phyloP scores from a whole-genome alignment of 2,888 invertebrate genomes.

The Pollenia amentaria region DNA sequence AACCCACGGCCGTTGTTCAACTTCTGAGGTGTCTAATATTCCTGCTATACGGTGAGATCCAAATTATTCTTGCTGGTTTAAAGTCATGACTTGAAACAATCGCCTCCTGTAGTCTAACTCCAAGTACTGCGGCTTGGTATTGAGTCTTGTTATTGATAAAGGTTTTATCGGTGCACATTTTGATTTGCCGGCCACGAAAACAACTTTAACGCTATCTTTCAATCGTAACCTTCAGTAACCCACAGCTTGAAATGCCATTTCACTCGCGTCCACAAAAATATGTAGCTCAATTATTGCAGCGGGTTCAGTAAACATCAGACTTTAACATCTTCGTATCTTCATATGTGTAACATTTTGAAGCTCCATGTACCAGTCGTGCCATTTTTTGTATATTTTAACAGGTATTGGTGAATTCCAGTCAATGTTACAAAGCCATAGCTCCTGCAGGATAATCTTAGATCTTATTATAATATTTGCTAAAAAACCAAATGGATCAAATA shows the following conservation, averaged over 20 bases:
- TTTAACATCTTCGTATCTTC: background rate
- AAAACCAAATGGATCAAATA: background rate
- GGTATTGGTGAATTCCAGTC: background rate
- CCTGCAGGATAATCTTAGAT: background rate
- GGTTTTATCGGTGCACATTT: conserved; percentile 3
- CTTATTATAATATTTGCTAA: background rate
- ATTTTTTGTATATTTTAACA: background rate
- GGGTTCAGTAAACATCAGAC: background rate
- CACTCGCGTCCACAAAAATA: conserved; percentile 24
- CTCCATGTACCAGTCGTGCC: background rate
- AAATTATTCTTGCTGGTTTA: background rate
- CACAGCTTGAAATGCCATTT: conserved; percentile 8
- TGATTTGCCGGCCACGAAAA: conserved; percentile 8
- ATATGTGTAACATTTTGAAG: conserved; percentile 11
- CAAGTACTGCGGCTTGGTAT: no score
- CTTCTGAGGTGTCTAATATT: background rate
- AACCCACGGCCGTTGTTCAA: background rate
- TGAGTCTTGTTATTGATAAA: no score
- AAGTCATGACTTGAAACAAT: no score
- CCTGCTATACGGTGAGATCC: conserved; percentile 9
- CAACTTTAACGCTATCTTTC: background rate
- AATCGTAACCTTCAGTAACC: conserved; percentile 6
- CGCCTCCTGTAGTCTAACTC: no score
- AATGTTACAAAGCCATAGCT: background rate
- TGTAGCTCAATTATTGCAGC: background rate